phyloP scores from a whole-genome alignment of 2,888 invertebrate species.

The Polymixis lichenea region DNA sequence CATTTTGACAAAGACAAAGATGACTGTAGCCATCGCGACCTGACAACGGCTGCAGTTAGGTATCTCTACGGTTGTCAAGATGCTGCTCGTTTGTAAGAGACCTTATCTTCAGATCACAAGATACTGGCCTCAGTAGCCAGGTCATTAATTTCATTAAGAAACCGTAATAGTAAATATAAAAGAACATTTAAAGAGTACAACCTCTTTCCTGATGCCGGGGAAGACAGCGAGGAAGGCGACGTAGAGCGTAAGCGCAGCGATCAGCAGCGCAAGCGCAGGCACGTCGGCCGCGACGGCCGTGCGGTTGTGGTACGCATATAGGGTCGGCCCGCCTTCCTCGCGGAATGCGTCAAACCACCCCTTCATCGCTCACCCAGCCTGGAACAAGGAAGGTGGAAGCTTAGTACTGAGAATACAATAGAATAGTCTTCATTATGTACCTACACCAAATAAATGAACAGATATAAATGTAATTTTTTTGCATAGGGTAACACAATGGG shows the following conservation, averaged over 20 bases:
- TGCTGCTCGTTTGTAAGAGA: not conserved
- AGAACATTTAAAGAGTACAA: constrained; percentile 76
- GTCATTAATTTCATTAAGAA: too few relatives aligned
- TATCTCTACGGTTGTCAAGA: not conserved
- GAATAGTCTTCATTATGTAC: not conserved
- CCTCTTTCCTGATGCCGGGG: constrained; percentile 98
- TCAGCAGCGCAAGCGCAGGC: constrained; percentile 95
- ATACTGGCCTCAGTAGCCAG: not conserved
- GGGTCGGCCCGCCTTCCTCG: constrained; percentile 98
- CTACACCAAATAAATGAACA: not conserved
- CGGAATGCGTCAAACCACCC: constrained; percentile 99
- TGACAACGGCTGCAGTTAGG: not conserved
- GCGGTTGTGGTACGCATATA: constrained; percentile 98
- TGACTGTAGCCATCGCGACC: not conserved
- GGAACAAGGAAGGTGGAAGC: constrained; percentile 63
- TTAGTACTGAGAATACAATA: not conserved
- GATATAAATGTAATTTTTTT: not conserved
- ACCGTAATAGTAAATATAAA: too few relatives aligned
- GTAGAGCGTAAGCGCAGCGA: constrained; percentile 97
- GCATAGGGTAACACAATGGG: too few relatives aligned
- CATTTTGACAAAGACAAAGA: too few relatives aligned
- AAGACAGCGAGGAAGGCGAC: constrained; percentile 98
- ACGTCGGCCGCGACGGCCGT: constrained; percentile 99
- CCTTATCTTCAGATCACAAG: not conserved
- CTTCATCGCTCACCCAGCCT: constrained; percentile 93